Percentiles rank a stretch among this genome's conserved stretches.
Evolutionary conservation across 2,888 invertebrate species (phyloP).

Genomic region (Macaria notata): DNA sequence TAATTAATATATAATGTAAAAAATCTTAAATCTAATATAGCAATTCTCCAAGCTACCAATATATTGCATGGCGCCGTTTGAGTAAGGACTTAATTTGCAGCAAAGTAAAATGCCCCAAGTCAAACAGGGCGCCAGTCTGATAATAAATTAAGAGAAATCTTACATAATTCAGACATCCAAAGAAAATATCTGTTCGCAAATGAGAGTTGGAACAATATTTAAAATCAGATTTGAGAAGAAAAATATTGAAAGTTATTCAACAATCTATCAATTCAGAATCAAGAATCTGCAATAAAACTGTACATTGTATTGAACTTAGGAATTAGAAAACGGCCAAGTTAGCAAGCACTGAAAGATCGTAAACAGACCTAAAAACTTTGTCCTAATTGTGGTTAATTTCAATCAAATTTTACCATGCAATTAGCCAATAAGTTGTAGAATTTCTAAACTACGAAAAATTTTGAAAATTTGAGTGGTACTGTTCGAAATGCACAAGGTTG

Average conservation of each 20-base stretch:
- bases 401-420: constrained; percentile 55
- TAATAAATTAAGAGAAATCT: constrained; percentile 57
- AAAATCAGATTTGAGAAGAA: constrained; percentile 52
- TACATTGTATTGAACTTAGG: constrained; percentile 49
- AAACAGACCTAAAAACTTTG: constrained; percentile 42
- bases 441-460: constrained; percentile 47
- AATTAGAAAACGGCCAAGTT: constrained; percentile 59
- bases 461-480: constrained; percentile 35
- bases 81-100: constrained; percentile 38
- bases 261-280: constrained; percentile 28
- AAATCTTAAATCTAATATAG: constrained; percentile 3
- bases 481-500: constrained; percentile 34
- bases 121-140: constrained; percentile 47
- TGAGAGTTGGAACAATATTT: constrained; percentile 66
- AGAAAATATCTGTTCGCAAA: constrained; percentile 69
- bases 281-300: constrained; percentile 42
- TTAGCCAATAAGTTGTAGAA: constrained; percentile 52
- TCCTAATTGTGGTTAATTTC: constrained; percentile 30
- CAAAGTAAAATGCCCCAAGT: constrained; percentile 37
- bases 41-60: constrained; percentile 51
- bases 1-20: constrained; percentile 11
- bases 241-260: constrained; percentile 27
- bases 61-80: constrained; percentile 46
- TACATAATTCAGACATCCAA: constrained; percentile 71
- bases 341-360: constrained; percentile 60